These are phyloP conservation scores for Saguinus imperator DNA, from an alignment of 2,113 vertebrate genomes.

Conservation along the genomic window DNA sequence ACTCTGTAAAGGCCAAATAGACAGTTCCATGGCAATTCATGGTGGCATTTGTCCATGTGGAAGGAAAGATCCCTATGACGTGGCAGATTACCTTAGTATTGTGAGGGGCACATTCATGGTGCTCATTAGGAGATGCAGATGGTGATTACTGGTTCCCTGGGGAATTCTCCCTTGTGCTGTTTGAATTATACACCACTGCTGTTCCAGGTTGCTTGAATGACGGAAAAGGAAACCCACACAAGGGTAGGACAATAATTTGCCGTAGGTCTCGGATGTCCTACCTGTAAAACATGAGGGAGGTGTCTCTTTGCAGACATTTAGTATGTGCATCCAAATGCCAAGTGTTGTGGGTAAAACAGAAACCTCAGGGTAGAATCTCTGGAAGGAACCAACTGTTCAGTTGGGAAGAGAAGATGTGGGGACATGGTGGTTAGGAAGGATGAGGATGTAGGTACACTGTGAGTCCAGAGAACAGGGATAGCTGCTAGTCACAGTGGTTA, in stretches of 20 bases:
- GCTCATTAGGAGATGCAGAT: background rate
- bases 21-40: background rate
- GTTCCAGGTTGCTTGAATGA: background rate
- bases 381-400: background rate
- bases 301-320: slow-evolving; percentile 23
- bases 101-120: background rate
- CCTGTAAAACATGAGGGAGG: background rate
- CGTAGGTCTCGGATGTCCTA: background rate
- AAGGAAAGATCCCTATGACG: background rate
- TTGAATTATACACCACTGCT: background rate
- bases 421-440: background rate
- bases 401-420: background rate
- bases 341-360: background rate
- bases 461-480: background rate
- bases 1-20: background rate
- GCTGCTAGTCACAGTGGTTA: background rate
- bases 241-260: background rate
- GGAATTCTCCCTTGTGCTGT: background rate
- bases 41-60: background rate
- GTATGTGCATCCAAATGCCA: background rate
- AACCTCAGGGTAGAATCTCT: background rate
- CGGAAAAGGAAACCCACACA: background rate
- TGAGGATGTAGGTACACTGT: background rate
- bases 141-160: background rate
- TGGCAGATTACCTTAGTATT: slow-evolving; percentile 5